Evolutionary conservation across 2,797 vertebrate species (phyloP).

Genomic region (Notolepis coatsorum): DNA sequence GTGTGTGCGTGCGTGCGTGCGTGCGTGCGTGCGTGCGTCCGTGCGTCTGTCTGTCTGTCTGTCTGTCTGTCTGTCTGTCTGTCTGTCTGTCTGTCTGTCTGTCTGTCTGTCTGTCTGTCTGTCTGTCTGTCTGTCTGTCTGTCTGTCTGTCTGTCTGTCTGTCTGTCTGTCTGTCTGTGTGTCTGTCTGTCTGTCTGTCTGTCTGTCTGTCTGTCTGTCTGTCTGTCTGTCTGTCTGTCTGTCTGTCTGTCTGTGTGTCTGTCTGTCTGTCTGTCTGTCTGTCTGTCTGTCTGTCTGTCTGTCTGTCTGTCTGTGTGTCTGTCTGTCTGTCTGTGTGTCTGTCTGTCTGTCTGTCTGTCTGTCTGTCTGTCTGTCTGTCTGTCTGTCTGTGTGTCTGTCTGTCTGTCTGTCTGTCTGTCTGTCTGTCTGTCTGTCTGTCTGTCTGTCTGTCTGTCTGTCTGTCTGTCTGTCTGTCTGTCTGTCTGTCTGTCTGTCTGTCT

Average conservation of each 20-base stretch:
- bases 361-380: conserved; percentile 4
- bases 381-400: background rate
- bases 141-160: too few species aligned
- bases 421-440: background rate
- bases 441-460: background rate
- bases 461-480: background rate
- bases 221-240: conserved; percentile 4
- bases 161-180: too few species aligned
- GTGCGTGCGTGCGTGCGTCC: background rate
- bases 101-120: too few species aligned
- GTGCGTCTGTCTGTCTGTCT: conserved; percentile 18
- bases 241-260: background rate
- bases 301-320: background rate
- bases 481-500: background rate
- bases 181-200: too few species aligned
- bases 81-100: background rate
- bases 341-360: background rate
- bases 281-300: background rate
- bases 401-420: background rate
- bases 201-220: background rate
- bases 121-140: too few species aligned
- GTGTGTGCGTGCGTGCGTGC: background rate
- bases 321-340: background rate
- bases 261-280: background rate
- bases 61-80: background rate